Percentiles rank a stretch among this genome's conserved stretches.
Evolutionary conservation across 35 echinoderm and acorn worm species (phyloP).

Genomic region (Lytechinus pictus): DNA sequence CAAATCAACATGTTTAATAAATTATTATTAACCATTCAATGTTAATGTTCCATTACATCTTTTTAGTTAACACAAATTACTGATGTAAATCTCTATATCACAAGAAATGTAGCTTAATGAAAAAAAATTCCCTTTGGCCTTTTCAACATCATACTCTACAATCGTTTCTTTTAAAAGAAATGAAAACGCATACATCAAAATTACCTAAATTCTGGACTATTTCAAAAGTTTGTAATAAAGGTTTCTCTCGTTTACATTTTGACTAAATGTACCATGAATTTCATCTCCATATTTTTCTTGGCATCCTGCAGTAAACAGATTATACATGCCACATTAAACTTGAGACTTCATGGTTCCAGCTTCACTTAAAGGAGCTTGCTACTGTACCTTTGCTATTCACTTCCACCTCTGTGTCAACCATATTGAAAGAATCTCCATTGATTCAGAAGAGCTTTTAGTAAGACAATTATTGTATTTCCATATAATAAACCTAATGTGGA

Average conservation of each 20-base stretch:
- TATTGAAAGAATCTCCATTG: neutral
- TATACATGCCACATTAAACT: conserved; percentile 30
- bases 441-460: neutral
- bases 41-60: no score
- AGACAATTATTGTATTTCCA: neutral
- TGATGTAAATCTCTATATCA: neutral
- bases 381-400: neutral
- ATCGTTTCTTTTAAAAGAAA: neutral
- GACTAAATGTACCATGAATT: neutral
- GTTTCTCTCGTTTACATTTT: neutral
- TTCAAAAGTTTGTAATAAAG: neutral
- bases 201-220: neutral
- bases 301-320: conserved; percentile 28
- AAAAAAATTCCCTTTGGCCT: neutral
- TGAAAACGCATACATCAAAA: neutral
- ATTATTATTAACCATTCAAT: no score
- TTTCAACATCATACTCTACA: neutral
- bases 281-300: neutral
- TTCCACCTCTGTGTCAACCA: neutral
- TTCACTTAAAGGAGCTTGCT: neutral
- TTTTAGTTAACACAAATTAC: no score
- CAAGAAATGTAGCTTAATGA: neutral
- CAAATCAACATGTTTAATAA: no score
- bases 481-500: neutral
- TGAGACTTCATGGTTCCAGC: neutral